A percentile compares a stretch with the other conserved stretches of the same genome.
These are phyloP conservation scores for Bicyclus anynana DNA, from an alignment of 1,140 invertebrate genomes.

Conservation along the genomic window DNA sequence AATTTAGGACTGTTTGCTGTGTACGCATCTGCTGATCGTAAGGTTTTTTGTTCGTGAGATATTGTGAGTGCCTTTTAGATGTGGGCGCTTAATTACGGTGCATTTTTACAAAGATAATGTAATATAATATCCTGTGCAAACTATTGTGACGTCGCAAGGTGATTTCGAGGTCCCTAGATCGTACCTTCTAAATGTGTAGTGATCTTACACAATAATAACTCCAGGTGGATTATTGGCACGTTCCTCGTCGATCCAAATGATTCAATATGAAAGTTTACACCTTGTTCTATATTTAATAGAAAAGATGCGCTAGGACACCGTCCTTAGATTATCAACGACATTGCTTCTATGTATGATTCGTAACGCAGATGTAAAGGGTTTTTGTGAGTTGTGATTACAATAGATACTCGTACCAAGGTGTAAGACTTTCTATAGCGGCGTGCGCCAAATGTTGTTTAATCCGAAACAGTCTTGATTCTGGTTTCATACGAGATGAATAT, in stretches of 20 bases:
- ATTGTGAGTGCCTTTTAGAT: constrained; percentile 49
- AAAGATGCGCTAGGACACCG: constrained; percentile 12
- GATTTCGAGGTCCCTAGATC: constrained; percentile 35
- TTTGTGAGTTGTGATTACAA: constrained; percentile 57
- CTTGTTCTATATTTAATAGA: constrained; percentile 36
- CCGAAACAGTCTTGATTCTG: constrained; percentile 23
- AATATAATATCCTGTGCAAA: constrained; percentile 68
- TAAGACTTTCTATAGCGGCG: constrained; percentile 41
- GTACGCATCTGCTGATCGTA: constrained; percentile 61
- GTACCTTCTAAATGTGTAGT: constrained; percentile 39
- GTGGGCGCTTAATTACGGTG: constrained; percentile 73
- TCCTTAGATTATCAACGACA: background rate
- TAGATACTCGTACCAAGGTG: constrained; percentile 54
- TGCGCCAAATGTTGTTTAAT: constrained; percentile 39
- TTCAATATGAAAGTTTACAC: constrained; percentile 28
- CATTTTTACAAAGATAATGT: constrained; percentile 71
- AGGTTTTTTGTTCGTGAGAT: constrained; percentile 50
- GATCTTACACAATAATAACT: constrained; percentile 44
- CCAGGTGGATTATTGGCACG: constrained; percentile 65
- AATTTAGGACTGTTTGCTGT: constrained; percentile 58
- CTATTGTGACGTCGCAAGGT: constrained; percentile 64
- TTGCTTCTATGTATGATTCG: constrained; percentile 33
- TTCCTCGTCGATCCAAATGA: constrained; percentile 44
- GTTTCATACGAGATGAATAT: constrained; percentile 20
- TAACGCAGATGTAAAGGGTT: constrained; percentile 60